Conservation (phyloP, 2,113 vertebrate genomes). For the Thryonomys swinderianus region DNA sequence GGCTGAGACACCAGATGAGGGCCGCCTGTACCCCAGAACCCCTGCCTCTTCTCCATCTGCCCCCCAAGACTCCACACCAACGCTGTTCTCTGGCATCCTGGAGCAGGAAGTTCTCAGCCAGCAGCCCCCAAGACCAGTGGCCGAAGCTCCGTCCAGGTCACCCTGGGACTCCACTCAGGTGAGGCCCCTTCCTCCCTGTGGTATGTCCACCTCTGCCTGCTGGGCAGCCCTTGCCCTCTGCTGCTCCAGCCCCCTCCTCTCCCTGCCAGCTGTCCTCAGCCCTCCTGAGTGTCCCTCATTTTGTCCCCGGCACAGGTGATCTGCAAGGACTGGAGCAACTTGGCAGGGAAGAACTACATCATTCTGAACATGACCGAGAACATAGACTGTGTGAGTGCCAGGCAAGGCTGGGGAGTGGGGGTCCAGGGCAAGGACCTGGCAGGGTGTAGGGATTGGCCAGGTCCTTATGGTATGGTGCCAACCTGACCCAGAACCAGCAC, state of each 20-base stretch:
- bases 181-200: not conserved
- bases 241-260: not conserved
- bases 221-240: not conserved
- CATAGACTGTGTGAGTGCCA: constrained; percentile 94
- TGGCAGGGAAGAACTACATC: constrained; percentile 93
- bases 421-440: not conserved
- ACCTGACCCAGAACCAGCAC: not conserved
- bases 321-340: constrained; percentile 96
- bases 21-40: constrained; percentile 19
- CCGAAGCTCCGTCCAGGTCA: constrained; percentile 75
- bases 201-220: not conserved
- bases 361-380: constrained; percentile 96
- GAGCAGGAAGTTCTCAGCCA: constrained; percentile 70
- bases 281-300: not conserved
- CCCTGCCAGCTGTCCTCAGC: not conserved
- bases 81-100: constrained; percentile 59
- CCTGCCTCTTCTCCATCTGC: constrained; percentile 32
- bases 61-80: constrained; percentile 63
- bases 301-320: constrained; percentile 89
- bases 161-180: constrained; percentile 88
- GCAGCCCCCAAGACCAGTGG: constrained; percentile 62
- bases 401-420: not conserved
- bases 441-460: not conserved
- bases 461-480: not conserved
- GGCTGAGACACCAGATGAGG: constrained; percentile 15